Conservation (phyloP, 2,797 vertebrate species). For the Dallia pectoralis region DNA sequence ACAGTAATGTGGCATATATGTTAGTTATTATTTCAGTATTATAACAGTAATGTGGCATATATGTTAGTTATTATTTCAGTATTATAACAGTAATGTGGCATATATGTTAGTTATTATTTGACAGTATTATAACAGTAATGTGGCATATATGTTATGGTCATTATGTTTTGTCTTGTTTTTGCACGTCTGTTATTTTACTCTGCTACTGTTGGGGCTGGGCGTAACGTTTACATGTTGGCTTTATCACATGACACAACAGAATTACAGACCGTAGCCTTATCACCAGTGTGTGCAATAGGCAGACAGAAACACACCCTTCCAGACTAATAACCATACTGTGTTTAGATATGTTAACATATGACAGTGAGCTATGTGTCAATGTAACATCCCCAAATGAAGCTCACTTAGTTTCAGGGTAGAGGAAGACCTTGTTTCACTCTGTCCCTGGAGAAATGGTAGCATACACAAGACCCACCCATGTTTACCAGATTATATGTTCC, state of each 20-base stretch:
- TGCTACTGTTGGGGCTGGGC: constrained; percentile 17
- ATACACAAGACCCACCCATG: neutral
- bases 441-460: neutral
- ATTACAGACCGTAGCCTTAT: neutral
- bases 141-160: no score
- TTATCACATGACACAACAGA: constrained; percentile 12
- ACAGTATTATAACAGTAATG: no score
- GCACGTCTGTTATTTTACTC: neutral
- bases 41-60: neutral
- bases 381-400: constrained; percentile 16
- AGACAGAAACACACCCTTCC: constrained; percentile 12
- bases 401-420: constrained; percentile 17
- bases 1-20: neutral
- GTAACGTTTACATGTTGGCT: constrained; percentile 15
- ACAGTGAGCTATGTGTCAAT: constrained; percentile 14
- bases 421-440: constrained; percentile 26
- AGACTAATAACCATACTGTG: constrained; percentile 7
- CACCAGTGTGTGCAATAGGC: constrained; percentile 11
- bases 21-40: neutral
- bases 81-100: neutral
- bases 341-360: neutral
- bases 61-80: neutral
- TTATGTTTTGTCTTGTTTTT: neutral
- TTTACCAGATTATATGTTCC: neutral
- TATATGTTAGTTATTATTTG: neutral